These are phyloP conservation scores for Hydractinia symbiolongicarpus DNA, from an alignment of 30 jellyfish, hydroid and myxozoan species.

Conservation along the genomic window DNA sequence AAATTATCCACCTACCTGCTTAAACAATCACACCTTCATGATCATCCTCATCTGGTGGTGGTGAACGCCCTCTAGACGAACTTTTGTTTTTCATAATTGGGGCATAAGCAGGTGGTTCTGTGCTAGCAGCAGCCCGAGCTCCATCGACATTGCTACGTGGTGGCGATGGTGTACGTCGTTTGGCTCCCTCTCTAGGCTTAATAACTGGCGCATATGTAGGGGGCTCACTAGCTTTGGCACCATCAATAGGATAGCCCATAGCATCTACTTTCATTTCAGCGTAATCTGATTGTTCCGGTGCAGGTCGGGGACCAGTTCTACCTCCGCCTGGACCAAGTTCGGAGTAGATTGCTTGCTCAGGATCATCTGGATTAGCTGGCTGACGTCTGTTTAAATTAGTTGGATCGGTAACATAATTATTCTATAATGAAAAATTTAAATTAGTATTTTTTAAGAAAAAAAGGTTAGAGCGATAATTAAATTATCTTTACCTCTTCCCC, in stretches of 20 bases:
- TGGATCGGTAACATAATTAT: neutral
- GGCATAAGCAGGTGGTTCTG: slow-evolving; percentile 10
- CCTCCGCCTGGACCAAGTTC: slow-evolving; percentile 49
- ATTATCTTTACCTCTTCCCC: no score
- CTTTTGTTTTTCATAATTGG: neutral
- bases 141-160: neutral
- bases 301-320: slow-evolving; percentile 33
- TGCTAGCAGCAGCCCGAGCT: slow-evolving; percentile 23
- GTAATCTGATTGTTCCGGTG: slow-evolving; percentile 25
- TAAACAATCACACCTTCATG: slow-evolving; percentile 21
- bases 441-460: no score
- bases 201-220: slow-evolving; percentile 10
- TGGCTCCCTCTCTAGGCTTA: slow-evolving; percentile 1
- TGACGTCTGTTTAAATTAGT: neutral
- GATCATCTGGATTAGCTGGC: slow-evolving; percentile 10
- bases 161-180: slow-evolving; percentile 29
- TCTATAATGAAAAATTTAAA: neutral
- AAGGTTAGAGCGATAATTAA: no score
- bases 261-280: slow-evolving; percentile 43
- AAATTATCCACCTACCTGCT: no score
- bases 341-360: slow-evolving; percentile 28
- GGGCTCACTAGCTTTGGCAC: slow-evolving; percentile 21
- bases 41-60: slow-evolving; percentile 30
- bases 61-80: slow-evolving; percentile 14
- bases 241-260: slow-evolving; percentile 32